These are phyloP conservation scores for Lycodopsis pacificus DNA, from an alignment of 2,797 vertebrate species.

Conservation along the genomic window DNA sequence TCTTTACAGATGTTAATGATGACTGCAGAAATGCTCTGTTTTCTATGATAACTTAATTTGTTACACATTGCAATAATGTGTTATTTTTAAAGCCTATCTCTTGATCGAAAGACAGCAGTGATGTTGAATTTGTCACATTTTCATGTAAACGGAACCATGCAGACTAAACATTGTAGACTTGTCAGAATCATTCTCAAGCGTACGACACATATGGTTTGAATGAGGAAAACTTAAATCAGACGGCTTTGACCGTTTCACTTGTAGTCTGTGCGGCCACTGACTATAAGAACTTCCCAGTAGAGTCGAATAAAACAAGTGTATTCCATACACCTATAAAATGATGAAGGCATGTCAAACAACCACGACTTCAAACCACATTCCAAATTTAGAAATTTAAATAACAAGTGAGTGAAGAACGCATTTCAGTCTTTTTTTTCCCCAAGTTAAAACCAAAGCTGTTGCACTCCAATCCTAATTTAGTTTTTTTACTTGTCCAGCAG, in stretches of 20 bases:
- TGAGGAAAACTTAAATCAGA: constrained; percentile 67
- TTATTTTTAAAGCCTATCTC: constrained; percentile 71
- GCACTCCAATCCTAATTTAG: background rate
- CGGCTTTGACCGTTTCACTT: constrained; percentile 47
- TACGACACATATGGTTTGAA: constrained; percentile 68
- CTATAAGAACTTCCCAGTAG: constrained; percentile 18
- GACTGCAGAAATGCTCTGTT: constrained; percentile 51
- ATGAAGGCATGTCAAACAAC: background rate
- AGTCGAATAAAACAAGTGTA: constrained; percentile 9
- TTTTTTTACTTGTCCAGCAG: background rate
- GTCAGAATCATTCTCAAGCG: constrained; percentile 66
- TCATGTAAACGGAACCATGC: constrained; percentile 74
- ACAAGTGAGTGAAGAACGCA: background rate
- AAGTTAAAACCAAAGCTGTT: background rate
- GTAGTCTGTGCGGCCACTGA: constrained; percentile 4
- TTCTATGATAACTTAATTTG: constrained; percentile 66
- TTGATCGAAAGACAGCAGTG: constrained; percentile 65
- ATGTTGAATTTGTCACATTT: constrained; percentile 81
- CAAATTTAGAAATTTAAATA: background rate
- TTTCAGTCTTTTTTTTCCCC: background rate
- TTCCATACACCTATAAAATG: constrained; percentile 9
- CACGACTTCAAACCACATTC: background rate
- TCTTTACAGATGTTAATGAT: constrained; percentile 43
- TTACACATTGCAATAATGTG: constrained; percentile 65
- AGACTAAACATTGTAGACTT: constrained; percentile 79